A percentile compares a stretch with the other conserved stretches of the same genome.
These are phyloP conservation scores for Pungitius pungitius DNA, from an alignment of 2,113 vertebrate species.

Conservation along the genomic window DNA sequence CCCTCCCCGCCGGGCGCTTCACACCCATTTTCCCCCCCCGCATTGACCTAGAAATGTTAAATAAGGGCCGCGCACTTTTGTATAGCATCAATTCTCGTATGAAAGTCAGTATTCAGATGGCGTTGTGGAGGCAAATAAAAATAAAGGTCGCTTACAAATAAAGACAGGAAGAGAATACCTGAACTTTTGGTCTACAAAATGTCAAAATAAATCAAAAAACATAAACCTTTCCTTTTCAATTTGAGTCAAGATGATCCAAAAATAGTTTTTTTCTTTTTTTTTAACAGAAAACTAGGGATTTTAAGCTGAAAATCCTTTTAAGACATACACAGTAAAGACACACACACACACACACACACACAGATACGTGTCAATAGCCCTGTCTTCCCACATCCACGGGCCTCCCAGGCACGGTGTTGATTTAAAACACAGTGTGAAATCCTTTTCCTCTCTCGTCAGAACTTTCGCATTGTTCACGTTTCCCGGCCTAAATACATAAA, in stretches of 20 bases:
- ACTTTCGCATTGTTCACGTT: conserved; percentile 23
- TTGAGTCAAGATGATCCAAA: no score
- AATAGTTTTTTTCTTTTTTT: no score
- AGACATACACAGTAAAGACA: neutral
- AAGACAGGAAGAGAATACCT: no score
- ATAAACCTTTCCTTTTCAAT: no score
- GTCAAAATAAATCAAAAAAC: neutral
- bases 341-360: neutral
- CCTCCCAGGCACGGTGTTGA: neutral
- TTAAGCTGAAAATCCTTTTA: no score
- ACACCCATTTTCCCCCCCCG: neutral
- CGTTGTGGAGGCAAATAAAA: neutral
- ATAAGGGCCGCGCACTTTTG: neutral
- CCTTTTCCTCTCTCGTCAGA: conserved; percentile 5
- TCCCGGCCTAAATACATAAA: conserved; percentile 40
- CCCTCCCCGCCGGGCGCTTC: neutral
- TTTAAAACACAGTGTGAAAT: conserved; percentile 18
- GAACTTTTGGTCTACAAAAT: no score
- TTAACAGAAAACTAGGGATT: no score
- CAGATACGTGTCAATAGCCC: neutral
- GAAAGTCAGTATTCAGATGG: neutral
- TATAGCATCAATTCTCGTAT: neutral
- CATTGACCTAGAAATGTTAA: neutral
- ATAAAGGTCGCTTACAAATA: neutral
- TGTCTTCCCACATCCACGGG: conserved; percentile 2